Evolutionary conservation across 1,140 invertebrate species (phyloP).

Genomic region (Rhyzopertha dominica): DNA sequence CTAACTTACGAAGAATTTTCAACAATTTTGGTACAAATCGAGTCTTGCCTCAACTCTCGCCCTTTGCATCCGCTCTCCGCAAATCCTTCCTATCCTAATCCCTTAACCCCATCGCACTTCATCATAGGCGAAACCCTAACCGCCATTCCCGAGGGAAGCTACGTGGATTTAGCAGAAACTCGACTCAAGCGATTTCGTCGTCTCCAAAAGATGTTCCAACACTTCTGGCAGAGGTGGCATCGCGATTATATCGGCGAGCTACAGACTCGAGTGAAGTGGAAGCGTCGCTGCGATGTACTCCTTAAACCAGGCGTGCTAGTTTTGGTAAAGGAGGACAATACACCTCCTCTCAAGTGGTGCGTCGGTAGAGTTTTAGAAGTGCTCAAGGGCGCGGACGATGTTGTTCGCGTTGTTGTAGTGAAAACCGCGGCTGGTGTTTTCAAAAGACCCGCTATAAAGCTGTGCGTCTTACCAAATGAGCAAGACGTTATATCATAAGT

Average conservation of each 20-base stretch:
- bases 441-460: constrained; percentile 11
- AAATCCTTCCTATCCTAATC: too few relatives aligned
- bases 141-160: too few relatives aligned
- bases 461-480: constrained; percentile 12
- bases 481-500: too few relatives aligned
- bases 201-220: constrained; percentile 24
- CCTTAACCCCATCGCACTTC: too few relatives aligned
- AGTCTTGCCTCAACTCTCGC: background rate
- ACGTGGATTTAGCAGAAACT: too few relatives aligned
- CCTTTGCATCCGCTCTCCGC: background rate
- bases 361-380: constrained; percentile 42
- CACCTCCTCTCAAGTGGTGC: constrained; percentile 28
- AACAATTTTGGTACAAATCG: background rate
- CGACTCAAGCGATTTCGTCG: constrained; percentile 31
- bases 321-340: constrained; percentile 28
- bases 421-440: constrained; percentile 10
- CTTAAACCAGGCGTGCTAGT: constrained; percentile 20
- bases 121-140: too few relatives aligned
- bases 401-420: constrained; percentile 21
- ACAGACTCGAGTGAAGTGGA: constrained; percentile 31
- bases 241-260: constrained; percentile 27
- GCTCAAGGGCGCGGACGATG: constrained; percentile 23
- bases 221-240: constrained; percentile 33
- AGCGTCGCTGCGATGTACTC: constrained; percentile 2
- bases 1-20: constrained; percentile 2